A percentile compares a stretch with the other conserved stretches of the same genome.
These are phyloP conservation scores for Manis crassicaudata DNA, from an alignment of 2,797 vertebrate genomes.

Conservation along the genomic window DNA sequence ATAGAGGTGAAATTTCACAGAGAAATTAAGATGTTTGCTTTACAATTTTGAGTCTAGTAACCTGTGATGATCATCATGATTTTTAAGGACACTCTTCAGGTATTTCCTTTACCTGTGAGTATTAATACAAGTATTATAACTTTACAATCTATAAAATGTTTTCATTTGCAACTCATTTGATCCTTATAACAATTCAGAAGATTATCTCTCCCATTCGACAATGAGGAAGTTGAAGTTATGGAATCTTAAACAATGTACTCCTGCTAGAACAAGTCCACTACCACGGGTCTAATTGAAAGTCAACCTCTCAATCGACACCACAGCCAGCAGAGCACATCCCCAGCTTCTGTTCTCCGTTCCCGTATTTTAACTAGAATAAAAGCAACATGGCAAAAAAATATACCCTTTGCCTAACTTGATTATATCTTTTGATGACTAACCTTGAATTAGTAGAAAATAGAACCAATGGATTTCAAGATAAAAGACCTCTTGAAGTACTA, in stretches of 20 bases:
- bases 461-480: neutral
- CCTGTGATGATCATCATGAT: neutral
- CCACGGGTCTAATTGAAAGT: too few relatives aligned
- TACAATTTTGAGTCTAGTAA: neutral
- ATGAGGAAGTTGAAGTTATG: neutral
- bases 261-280: neutral
- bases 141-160: neutral
- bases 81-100: neutral
- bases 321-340: too few relatives aligned
- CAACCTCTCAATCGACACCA: fast-evolving
- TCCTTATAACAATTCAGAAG: neutral
- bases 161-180: neutral
- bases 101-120: neutral
- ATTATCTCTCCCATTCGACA: neutral
- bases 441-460: neutral
- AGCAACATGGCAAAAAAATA: neutral
- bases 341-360: neutral
- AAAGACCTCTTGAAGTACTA: neutral
- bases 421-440: neutral
- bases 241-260: neutral
- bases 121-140: neutral
- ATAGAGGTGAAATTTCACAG: neutral
- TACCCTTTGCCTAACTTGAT: neutral
- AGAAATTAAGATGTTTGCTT: neutral
- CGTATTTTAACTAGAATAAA: neutral